Base-by-base conservation (phyloP, 2,888 invertebrate genomes). In the Drosophila emarginata region DNA sequence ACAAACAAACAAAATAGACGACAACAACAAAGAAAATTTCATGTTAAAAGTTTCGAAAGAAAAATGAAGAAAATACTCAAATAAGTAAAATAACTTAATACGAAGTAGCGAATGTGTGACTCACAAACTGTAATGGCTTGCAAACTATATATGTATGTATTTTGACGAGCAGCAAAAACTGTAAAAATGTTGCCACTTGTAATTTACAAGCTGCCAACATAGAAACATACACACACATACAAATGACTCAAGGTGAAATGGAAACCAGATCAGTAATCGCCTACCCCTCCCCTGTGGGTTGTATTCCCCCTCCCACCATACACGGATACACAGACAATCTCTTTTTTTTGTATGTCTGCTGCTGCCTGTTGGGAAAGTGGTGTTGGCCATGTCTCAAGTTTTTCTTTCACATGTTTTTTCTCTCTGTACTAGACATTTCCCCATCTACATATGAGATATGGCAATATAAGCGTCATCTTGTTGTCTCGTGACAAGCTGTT, bases 201-300 rank as follows among this genome's bases (percentile, higher is more conserved):
- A 53, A 61, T 61, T 61, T 52, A 61, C 61, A 52, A 61, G 53
- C 61, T 52, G 61, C 14, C 61, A 61, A 61, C 61, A 54, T 11
- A 53, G 1, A 53, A n/a, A 14, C 7, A 26, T 14, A 26, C 12
- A 21, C 52, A 52, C 23, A 52, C 26, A 45, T 7, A 45, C 18
- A 53, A 54, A 54, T 32, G 18, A 15, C 14, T 54, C 53, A 54
- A 61, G 51, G 61, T 59, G 59, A 59, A 59, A 59, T 59, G 59
- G 45, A 59, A 59, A 59, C 40, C 59, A 40, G 53, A 54, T 54
- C 53, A 21, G 45, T 45, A 21, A 9, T 2, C 32, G 2, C 18
- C 53, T 12, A 2, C 28, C 11, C 50, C 32, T 32, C 32, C 32
- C 32, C 32, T 32, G 32, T 32, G 32, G 32, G 32, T 9, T 32